These are phyloP conservation scores for Gorilla gorilla DNA, from an alignment of 2,113 vertebrate species.

Conservation along the genomic window DNA sequence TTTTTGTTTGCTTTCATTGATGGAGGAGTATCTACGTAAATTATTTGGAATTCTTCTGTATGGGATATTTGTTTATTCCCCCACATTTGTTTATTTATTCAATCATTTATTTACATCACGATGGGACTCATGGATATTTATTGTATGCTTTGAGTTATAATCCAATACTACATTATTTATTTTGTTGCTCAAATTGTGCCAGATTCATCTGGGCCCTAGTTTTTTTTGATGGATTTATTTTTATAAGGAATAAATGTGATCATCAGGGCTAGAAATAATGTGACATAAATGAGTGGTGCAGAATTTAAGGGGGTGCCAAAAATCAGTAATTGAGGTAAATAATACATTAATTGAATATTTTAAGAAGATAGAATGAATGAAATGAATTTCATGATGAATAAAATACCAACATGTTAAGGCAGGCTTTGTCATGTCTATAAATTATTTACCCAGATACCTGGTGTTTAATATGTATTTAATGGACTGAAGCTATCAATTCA, in stretches of 20 bases:
- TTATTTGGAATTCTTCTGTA: background rate
- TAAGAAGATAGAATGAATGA: slow-evolving; percentile 19
- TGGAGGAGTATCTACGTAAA: background rate
- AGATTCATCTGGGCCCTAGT: background rate
- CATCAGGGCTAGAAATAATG: background rate
- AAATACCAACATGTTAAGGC: slow-evolving; percentile 34
- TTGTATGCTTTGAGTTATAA: slow-evolving; percentile 18
- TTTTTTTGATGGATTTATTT: slow-evolving; percentile 16
- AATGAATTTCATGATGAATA: background rate
- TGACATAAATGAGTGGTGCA: background rate
- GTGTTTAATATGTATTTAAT: background rate
- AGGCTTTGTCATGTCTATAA: background rate
- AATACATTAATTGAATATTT: background rate
- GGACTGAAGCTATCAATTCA: background rate
- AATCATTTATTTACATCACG: background rate
- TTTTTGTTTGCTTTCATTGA: background rate
- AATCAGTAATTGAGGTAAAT: background rate
- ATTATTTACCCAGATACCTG: background rate
- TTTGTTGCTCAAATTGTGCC: background rate
- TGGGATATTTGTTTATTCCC: background rate
- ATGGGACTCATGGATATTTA: background rate
- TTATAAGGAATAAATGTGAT: background rate
- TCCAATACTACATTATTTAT: slow-evolving; percentile 38
- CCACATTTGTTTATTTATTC: background rate
- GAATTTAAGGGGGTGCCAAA: background rate